These are phyloP conservation scores for Acridotheres tristis DNA, from an alignment of 2,797 vertebrate species.

Conservation along the genomic window DNA sequence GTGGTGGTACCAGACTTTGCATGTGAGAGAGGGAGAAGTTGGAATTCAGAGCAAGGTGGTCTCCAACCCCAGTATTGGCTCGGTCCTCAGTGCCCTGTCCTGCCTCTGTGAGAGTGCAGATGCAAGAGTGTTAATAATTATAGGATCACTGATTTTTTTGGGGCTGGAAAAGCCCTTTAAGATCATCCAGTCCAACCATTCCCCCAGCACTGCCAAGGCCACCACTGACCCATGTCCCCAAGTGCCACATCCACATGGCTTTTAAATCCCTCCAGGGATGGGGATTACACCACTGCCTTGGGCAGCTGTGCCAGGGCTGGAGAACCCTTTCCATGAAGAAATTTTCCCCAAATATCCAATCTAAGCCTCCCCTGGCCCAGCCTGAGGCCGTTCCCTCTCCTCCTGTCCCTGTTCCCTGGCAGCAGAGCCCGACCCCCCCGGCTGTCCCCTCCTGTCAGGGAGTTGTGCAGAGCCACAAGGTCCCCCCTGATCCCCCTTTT, in stretches of 20 bases:
- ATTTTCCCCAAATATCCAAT: rapidly evolving
- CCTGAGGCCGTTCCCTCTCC: rapidly evolving
- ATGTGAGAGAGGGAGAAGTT: background rate
- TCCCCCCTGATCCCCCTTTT: background rate
- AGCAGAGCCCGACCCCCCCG: rapidly evolving
- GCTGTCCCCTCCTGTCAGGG: background rate
- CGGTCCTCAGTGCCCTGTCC: background rate
- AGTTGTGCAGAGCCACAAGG: background rate
- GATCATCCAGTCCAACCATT: rapidly evolving
- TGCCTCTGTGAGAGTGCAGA: background rate
- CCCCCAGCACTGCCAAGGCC: background rate
- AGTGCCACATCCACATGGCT: rapidly evolving
- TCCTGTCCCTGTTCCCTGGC: background rate
- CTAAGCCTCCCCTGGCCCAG: rapidly evolving
- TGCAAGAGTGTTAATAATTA: background rate
- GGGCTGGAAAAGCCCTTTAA: background rate
- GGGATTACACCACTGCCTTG: rapidly evolving
- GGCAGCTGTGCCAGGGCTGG: background rate
- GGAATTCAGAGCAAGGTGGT: background rate
- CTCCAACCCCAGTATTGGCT: background rate
- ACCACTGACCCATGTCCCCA: background rate
- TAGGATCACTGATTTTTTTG: background rate
- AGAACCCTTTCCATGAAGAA: rapidly evolving
- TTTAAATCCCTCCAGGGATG: background rate
- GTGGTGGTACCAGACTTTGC: background rate